Base-by-base conservation (phyloP, 2,113 vertebrate genomes). In the Brachyhypopomus gauderio region DNA sequence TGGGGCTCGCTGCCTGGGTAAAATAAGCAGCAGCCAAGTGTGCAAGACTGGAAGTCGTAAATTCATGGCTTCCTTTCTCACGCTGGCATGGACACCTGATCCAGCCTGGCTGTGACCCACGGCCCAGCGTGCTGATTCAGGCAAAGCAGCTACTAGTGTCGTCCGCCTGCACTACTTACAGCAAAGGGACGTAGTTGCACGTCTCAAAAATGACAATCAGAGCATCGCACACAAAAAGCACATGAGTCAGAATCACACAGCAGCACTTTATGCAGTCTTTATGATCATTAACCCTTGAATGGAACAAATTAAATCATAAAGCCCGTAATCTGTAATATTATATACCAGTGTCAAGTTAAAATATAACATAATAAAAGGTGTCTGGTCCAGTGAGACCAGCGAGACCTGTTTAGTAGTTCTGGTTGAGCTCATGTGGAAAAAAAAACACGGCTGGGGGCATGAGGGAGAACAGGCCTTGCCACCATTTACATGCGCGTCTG, bases 31-130 rank as follows among this genome's bases (percentile, higher is more conserved):
- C 1, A n/a, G 55, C 17, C 34, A 72, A 48, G 72, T 69, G 45
- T 72, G 36, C 8, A 58, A 67, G 60, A 55, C 59, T 64, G 22
- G 25, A 60, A 71, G 73, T 25, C 17, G 55, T 82, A 82, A 71
- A 48, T 71, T 62, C 9, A 60, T 36, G n/a, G 22, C 73, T 6
- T 11, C 48, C 9, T 56, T n/a, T 23, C 6, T 23, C 8, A 34
- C 52, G 52, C 5, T 30, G 45, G 27, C 41, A 19, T 30, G 19
- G 27, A 59, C 22, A 36, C 45, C 56, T 19, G 20, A 75, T 69
- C 8, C 14, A 16, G 17, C 72, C 66, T 41, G 66, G 36, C 66
- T 22, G 8, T 12, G 3, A 22, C 36, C n/a, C 19, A 4, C 66
- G 3, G 36, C 66, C 22, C 19, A 60, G 58, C 6, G 58, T 22